Base-by-base conservation (phyloP, 2,888 invertebrate genomes). In the Griposia aprilina region DNA sequence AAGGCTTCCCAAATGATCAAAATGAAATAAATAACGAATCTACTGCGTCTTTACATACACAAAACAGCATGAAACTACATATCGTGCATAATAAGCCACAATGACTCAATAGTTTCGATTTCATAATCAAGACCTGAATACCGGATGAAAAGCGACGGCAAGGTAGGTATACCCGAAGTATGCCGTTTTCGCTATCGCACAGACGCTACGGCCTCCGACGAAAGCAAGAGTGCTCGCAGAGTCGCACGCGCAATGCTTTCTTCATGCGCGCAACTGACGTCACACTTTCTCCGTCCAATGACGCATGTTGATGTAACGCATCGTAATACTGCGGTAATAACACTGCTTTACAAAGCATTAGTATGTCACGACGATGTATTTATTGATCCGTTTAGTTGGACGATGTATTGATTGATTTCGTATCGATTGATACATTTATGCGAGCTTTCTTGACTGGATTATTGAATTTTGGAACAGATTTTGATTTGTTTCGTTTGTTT, bases 181-280 rank as follows among this genome's bases (percentile, higher is more conserved):
- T 95, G 96, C 93, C 95, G 93, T 95, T 96, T 96, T 96, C 96
- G 95, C 96, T 96, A 96, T 96, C 96, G 93, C 83, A 90, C 95
- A 96, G 96, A 96, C 94, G 92, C 87, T 84, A 89, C 93, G 96
- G 92, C 96, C 96, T 94, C 95, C 89, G 89, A 92, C 93, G 95
- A 96, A 96, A 96, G 94, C 94, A 96, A 96, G 91, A 96, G 95
- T 94, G 91, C 84, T 90, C 87, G 90, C 91, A 80, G 90, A 93
- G 93, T 91, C 95, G 96, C 95, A 93, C 93, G 95, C 96, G 95
- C 96, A 95, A 90, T 95, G 94, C 96, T 96, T 96, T 96, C 96
- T 96, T 96, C 93, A 93, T 93, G 94, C 93, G 94, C 94, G 90
- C 91, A 90, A 85, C 81, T 93, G 94, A 95, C 96, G 96, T 96